Percentiles rank a stretch among this genome's conserved stretches.
These are phyloP conservation scores for Ispidina lecontei DNA, from an alignment of 2,797 vertebrate species.

Conservation along the genomic window DNA sequence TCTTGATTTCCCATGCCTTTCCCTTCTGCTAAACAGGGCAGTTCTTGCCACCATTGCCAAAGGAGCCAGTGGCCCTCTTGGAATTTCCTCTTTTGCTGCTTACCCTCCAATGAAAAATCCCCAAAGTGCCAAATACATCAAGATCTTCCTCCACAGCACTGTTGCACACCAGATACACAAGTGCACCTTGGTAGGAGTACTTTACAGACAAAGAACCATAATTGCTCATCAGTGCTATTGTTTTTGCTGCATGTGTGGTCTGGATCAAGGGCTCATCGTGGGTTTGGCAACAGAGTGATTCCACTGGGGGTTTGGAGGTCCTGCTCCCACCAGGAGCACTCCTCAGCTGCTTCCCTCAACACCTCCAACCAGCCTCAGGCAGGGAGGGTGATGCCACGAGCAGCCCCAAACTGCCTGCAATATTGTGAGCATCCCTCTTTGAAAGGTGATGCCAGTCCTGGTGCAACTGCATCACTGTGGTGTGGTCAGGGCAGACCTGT, in stretches of 20 bases:
- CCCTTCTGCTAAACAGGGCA: not conserved
- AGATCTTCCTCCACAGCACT: not conserved
- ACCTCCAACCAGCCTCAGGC: not conserved
- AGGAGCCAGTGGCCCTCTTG: not conserved
- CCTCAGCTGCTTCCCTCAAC: not conserved
- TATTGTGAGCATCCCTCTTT: not conserved
- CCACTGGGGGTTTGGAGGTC: not conserved
- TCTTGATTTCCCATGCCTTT: not conserved
- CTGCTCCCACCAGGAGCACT: not conserved
- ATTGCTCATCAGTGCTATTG: not conserved
- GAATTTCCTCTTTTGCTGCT: not conserved
- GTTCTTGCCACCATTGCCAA: not conserved
- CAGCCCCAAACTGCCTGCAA: fast-evolving
- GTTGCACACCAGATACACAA: not conserved
- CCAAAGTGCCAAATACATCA: not conserved
- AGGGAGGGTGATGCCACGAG: not conserved
- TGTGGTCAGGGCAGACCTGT: fast-evolving
- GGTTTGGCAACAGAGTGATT: not conserved
- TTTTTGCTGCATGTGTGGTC: not conserved
- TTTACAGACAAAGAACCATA: slow-evolving; percentile 3
- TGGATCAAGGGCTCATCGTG: not conserved
- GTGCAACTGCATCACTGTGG: fast-evolving
- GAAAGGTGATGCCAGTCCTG: fast-evolving
- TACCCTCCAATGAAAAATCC: not conserved
- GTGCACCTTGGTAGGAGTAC: not conserved